Conservation (phyloP, 2,888 invertebrate species). For the Bruchidius siliquastri region DNA sequence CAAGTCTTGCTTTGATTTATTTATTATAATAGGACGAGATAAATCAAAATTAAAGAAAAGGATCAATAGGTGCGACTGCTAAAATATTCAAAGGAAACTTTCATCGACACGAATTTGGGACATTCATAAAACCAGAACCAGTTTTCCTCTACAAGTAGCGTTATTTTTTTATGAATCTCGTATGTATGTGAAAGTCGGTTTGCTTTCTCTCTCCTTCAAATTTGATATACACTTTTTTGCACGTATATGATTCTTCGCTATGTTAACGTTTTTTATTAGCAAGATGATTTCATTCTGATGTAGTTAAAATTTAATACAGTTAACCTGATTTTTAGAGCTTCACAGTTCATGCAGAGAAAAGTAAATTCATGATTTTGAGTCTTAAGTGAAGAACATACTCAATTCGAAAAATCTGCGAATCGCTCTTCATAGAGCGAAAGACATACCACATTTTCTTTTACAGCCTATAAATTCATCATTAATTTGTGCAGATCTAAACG, state of each 20-base stretch:
- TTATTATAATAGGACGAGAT: too few species aligned
- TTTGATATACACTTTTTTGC: background rate
- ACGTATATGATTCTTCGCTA: background rate
- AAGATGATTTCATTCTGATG: background rate
- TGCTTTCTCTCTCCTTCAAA: background rate
- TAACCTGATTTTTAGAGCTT: background rate
- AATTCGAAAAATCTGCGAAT: too few species aligned
- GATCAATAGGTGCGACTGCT: background rate
- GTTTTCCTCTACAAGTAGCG: background rate
- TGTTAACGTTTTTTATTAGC: background rate
- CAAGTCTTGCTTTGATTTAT: too few species aligned
- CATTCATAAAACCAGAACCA: background rate
- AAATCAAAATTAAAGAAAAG: too few species aligned
- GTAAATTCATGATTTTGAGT: too few species aligned
- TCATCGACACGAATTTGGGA: background rate
- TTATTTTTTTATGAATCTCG: background rate
- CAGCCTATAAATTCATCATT: too few species aligned
- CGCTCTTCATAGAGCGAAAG: too few species aligned
- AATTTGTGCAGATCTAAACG: too few species aligned
- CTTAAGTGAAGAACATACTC: too few species aligned
- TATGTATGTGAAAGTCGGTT: background rate
- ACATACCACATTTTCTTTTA: too few species aligned
- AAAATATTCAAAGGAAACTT: background rate
- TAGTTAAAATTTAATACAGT: background rate
- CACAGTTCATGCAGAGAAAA: too few species aligned